Conservation (phyloP, 2,888 invertebrate genomes). For the Tillus elongatus region DNA sequence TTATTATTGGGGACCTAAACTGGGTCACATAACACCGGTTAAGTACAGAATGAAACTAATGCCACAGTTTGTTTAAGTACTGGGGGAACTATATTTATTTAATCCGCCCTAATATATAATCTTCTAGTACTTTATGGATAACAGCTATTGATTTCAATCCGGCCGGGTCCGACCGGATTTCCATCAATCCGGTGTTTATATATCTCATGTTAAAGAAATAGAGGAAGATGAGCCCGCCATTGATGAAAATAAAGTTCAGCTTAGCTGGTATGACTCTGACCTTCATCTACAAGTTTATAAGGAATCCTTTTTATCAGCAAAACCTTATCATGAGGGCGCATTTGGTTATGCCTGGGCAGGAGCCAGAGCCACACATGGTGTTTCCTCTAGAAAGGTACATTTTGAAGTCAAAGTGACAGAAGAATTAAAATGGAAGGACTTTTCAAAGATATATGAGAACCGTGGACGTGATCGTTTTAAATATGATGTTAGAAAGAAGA, state of each 20-base stretch:
- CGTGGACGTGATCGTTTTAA: slow-evolving; percentile 20
- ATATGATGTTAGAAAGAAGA: slow-evolving; percentile 17
- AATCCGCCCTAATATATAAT: no score
- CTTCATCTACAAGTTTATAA: slow-evolving; percentile 75
- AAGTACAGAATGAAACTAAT: no score
- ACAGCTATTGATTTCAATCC: no score
- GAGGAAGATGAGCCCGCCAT: slow-evolving; percentile 62
- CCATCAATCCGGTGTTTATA: no score
- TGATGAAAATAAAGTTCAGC: slow-evolving; percentile 53
- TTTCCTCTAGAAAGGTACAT: slow-evolving; percentile 66
- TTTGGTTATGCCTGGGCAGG: slow-evolving; percentile 95
- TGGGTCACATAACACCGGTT: no score
- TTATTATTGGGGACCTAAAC: no score
- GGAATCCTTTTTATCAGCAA: slow-evolving; percentile 60
- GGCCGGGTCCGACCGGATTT: no score
- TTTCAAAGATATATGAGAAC: slow-evolving; percentile 31
- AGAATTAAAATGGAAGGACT: slow-evolving; percentile 41
- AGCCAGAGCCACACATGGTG: slow-evolving; percentile 76
- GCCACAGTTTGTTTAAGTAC: no score
- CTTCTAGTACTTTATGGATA: no score
- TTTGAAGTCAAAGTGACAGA: slow-evolving; percentile 70
- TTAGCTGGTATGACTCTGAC: slow-evolving; percentile 87
- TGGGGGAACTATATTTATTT: no score
- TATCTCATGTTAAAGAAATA: no score
- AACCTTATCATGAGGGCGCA: slow-evolving; percentile 75